Percentiles rank a stretch among this genome's conserved stretches.
Evolutionary conservation across 2,113 vertebrate species (phyloP).

Genomic region (Mystacornis crossleyi): DNA sequence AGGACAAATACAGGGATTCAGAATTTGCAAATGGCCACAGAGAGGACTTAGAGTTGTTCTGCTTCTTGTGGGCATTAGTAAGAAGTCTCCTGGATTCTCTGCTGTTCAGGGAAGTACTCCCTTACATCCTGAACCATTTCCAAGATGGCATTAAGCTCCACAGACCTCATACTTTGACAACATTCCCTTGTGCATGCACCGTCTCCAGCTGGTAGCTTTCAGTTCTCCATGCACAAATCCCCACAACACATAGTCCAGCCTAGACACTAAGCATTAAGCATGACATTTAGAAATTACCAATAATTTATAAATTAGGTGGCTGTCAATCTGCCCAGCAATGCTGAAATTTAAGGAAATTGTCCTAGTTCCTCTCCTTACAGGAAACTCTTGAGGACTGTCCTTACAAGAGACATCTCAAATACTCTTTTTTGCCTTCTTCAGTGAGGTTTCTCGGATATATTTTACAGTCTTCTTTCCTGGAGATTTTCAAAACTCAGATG

Average conservation of each 20-base stretch:
- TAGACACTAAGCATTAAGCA: background rate
- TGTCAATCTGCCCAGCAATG: background rate
- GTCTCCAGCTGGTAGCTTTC: background rate
- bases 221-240: background rate
- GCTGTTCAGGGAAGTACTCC: background rate
- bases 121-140: background rate
- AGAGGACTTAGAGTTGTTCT: background rate
- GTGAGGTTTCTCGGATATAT: background rate
- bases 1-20: background rate
- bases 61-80: background rate
- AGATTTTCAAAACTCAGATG: background rate
- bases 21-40: background rate
- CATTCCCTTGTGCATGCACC: background rate
- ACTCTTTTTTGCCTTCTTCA: background rate
- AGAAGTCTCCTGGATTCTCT: background rate
- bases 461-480: background rate
- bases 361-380: background rate
- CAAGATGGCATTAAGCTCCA: background rate
- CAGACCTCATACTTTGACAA: background rate
- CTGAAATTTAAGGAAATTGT: background rate
- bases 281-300: background rate
- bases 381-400: background rate
- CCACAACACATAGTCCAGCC: background rate
- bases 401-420: background rate
- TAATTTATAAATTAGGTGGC: background rate